Evolutionary conservation across 1,140 invertebrate genomes (phyloP).

Genomic region (Gryllus bimaculatus): DNA sequence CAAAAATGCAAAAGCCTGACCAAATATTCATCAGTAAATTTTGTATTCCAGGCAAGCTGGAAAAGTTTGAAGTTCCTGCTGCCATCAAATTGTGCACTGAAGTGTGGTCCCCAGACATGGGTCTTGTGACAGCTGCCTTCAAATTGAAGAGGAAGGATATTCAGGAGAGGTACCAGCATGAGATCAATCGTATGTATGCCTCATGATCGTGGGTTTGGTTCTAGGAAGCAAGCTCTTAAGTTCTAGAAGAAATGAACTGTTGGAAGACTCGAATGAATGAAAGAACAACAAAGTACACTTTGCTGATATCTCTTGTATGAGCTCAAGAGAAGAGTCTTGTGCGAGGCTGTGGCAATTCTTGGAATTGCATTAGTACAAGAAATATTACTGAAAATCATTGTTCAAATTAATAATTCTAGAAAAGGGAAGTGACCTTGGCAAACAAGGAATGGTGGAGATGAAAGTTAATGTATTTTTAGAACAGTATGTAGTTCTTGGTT

Average conservation of each 20-base stretch:
- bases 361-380: no score
- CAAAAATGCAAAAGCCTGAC: neutral
- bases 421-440: no score
- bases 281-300: neutral
- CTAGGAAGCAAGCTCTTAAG: neutral
- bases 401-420: no score
- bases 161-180: conserved; percentile 79
- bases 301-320: no score
- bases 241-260: neutral
- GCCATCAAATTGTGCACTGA: conserved; percentile 80
- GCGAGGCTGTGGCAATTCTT: neutral
- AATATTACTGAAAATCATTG: no score
- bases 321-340: neutral
- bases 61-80: conserved; percentile 88
- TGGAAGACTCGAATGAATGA: neutral
- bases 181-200: conserved; percentile 88
- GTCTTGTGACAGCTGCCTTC: conserved; percentile 93
- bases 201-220: conserved; percentile 51
- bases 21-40: neutral
- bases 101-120: conserved; percentile 92
- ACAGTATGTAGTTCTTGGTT: no score
- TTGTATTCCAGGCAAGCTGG: conserved; percentile 54
- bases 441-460: no score
- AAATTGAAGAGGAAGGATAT: conserved; percentile 95
- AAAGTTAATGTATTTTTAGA: no score